Conservation (phyloP, 2,113 vertebrate species). For the Hemichromis elongatus region DNA sequence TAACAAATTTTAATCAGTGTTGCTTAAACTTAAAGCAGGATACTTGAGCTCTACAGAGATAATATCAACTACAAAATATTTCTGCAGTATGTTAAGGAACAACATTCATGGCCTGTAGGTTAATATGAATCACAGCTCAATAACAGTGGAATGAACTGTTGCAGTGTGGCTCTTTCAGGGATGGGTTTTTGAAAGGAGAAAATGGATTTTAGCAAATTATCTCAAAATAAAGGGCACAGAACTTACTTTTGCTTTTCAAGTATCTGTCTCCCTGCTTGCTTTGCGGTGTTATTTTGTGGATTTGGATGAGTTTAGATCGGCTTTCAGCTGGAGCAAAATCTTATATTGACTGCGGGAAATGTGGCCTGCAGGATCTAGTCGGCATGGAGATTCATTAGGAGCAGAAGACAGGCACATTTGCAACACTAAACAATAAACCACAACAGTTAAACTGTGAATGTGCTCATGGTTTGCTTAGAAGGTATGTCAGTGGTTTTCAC, state of each 20-base stretch:
- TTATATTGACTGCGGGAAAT: neutral
- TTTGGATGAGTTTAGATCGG: neutral
- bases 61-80: neutral
- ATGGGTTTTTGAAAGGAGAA: neutral
- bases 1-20: neutral
- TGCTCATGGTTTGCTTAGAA: neutral
- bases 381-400: slow-evolving; percentile 15
- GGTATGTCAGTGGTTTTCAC: neutral
- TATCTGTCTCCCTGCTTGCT: neutral
- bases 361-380: neutral
- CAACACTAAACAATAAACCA: neutral
- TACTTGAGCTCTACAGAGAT: neutral
- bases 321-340: neutral
- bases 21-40: neutral
- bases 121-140: neutral
- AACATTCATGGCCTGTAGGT: neutral
- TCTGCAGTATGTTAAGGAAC: neutral
- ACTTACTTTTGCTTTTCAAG: neutral
- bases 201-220: neutral
- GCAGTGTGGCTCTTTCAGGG: neutral
- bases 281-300: neutral
- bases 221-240: neutral
- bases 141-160: neutral
- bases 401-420: neutral
- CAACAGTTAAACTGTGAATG: neutral